Evolutionary conservation across 2,888 invertebrate species (phyloP), one percentile per base, ranked within the genome.

Genomic region (Augiades crinisus): DNA sequence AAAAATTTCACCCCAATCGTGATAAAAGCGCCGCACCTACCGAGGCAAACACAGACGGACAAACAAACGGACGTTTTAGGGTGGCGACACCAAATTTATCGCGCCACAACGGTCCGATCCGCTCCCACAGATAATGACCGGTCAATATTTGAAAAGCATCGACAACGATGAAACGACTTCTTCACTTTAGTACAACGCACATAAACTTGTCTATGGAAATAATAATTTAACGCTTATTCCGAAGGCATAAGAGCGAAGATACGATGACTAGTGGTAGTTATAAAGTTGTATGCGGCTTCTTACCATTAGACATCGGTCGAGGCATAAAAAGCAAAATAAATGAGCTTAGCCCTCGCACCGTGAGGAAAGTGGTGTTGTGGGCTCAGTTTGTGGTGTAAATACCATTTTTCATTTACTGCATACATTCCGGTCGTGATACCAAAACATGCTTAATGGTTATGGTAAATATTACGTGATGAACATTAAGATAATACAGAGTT

Each of bases 81-180:
- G 65, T 65, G 80, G 78, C 78, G 79, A 70, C 78, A 69, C 69
- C 49, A 33, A 72, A 59, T 56, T 80, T 84, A 83, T 86, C 85
- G 79, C 72, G 71, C 64, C 56, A 69, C 30, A 10, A 69, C 30
- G 4, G n/a, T 12, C 73, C 66, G 70, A 50, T 33, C 50, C 77
- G 74, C 81, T 75, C 68, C 70, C 70, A 68, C 63, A 75, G 84
- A 87, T 87, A 88, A 86, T 83, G 77, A 78, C 65, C 75, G 70
- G 86, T 86, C 85, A 88, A 89, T 88, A 87, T 89, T 89, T 86
- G 83, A 80, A 82, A 82, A 81, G 81, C 84, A 86, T 85, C 82
- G 80, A 80, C 80, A 77, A 72, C 76, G 69, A 67, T 68, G 61
- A 72, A 81, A 80, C 77, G 81, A 81, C 85, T 85, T 79, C 83